Evolutionary conservation across 2,113 vertebrate species (phyloP).

Genomic region (Ardeotis arabs): DNA sequence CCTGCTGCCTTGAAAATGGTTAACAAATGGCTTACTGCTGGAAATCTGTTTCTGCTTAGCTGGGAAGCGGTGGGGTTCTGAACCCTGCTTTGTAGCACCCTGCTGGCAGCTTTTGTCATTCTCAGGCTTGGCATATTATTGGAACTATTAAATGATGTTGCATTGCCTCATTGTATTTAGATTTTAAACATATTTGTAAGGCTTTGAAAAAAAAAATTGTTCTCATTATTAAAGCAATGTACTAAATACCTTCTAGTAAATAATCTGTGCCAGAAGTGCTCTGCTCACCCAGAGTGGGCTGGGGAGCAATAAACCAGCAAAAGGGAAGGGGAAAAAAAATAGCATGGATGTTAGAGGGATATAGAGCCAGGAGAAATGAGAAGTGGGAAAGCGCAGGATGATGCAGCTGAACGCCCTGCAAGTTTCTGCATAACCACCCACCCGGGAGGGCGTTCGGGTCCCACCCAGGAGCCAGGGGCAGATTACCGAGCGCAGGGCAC

Average conservation of each 20-base stretch:
- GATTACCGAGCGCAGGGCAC: fast-evolving
- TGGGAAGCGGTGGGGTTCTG: slow-evolving; percentile 58
- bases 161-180: slow-evolving; percentile 69
- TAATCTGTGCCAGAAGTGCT: slow-evolving; percentile 56
- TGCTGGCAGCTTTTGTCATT: slow-evolving; percentile 69
- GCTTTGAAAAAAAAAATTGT: slow-evolving; percentile 11
- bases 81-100: slow-evolving; percentile 64
- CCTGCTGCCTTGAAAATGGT: slow-evolving; percentile 56
- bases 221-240: slow-evolving; percentile 61
- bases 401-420: neutral
- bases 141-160: slow-evolving; percentile 60
- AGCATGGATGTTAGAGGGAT: neutral
- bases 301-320: slow-evolving; percentile 30
- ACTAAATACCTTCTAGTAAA: slow-evolving; percentile 65
- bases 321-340: slow-evolving; percentile 4
- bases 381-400: neutral
- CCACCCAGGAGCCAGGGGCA: neutral
- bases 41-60: slow-evolving; percentile 68
- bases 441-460: neutral
- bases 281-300: neutral
- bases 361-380: neutral
- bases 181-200: slow-evolving; percentile 72
- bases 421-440: neutral
- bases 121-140: slow-evolving; percentile 65
- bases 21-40: slow-evolving; percentile 58